Base-by-base conservation (phyloP, 2,113 vertebrate genomes). In the Rhinoptilus africanus region DNA sequence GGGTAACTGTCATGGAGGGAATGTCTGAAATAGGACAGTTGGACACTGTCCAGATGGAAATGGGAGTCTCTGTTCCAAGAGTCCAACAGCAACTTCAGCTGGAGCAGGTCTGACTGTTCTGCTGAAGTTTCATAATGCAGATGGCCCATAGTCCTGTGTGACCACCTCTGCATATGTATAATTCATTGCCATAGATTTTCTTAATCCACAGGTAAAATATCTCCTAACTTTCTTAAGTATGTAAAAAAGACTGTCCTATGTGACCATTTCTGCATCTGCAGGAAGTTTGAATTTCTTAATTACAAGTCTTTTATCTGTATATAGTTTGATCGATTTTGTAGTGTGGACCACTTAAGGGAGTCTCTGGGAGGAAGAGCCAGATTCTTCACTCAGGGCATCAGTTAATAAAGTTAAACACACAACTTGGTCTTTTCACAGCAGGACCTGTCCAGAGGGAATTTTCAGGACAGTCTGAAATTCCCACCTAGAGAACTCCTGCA, bases 1-100 rank as follows among this genome's bases (percentile, higher is more conserved):
- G 2, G 15, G 4, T 53, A 48, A 43, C 6, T n/a, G 8, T 41
- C 6, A 56, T 2, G 2, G 10, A 14, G 6, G 5, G 6, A 87
- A 66, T 41, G 5, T 37, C 37, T 66, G 19, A 75, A 34, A 47
- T 39, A 71, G 11, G 14, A 30, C 21, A 2, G 1, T 48, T 56
- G 43, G 39, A 79, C 23, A 17, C n/a, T 67, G 10, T n/a, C 9
- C 28, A 57, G 41, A 76, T 24, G 47, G 47, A 83, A 87, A 37
- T 51, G 12, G 34, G 9, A 53, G 17, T 57, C 39, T 75, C 19
- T 73, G 10, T 67, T 37, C 27, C 8, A 57, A 62, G 30, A 72
- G 9, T 18, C 7, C 14, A 66, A 26, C 12, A 75, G n/a, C 24
- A 89, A 17, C 27, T 39, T 83, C 23, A 53, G 2, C 8, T 63